Evolutionary conservation across 2,797 vertebrate species (phyloP).

Genomic region (Lepilemur septentrionalis): DNA sequence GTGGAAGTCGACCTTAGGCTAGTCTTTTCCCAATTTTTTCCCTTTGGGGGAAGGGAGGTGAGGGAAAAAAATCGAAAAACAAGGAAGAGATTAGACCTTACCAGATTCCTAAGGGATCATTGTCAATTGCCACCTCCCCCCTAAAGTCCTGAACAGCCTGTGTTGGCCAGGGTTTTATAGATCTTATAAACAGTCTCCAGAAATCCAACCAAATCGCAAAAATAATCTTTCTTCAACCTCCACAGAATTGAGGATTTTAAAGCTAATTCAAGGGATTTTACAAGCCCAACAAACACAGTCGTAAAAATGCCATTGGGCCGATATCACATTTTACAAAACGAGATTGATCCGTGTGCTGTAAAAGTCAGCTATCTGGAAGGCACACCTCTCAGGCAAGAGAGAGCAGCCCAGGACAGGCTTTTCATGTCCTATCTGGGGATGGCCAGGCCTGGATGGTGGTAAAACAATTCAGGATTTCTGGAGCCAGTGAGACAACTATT

Average conservation of each 20-base stretch:
- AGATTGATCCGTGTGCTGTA: conserved; percentile 69
- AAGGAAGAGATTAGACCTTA: conserved; percentile 38
- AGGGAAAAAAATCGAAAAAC: neutral
- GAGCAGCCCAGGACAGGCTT: neutral
- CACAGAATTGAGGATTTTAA: conserved; percentile 79
- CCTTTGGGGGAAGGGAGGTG: neutral
- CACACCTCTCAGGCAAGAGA: conserved; percentile 61
- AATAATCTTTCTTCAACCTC: conserved; percentile 65
- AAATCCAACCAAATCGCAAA: conserved; percentile 79
- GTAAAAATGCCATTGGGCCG: conserved; percentile 71
- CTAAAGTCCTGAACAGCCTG: conserved; percentile 69
- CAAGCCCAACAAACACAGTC: conserved; percentile 71
- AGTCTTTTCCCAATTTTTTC: neutral
- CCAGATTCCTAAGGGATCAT: conserved; percentile 62
- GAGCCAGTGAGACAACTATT: neutral
- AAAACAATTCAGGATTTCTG: conserved; percentile 47
- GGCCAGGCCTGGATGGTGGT: neutral
- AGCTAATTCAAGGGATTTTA: conserved; percentile 70
- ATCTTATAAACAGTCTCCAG: conserved; percentile 78
- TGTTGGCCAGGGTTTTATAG: conserved; percentile 79
- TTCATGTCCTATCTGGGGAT: neutral
- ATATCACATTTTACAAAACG: conserved; percentile 77
- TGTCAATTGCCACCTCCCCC: conserved; percentile 60
- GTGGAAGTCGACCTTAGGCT: neutral
- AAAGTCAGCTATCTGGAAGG: conserved; percentile 72